These are phyloP conservation scores for Calosoma granatense DNA, from an alignment of 1,140 invertebrate species.

Conservation along the genomic window DNA sequence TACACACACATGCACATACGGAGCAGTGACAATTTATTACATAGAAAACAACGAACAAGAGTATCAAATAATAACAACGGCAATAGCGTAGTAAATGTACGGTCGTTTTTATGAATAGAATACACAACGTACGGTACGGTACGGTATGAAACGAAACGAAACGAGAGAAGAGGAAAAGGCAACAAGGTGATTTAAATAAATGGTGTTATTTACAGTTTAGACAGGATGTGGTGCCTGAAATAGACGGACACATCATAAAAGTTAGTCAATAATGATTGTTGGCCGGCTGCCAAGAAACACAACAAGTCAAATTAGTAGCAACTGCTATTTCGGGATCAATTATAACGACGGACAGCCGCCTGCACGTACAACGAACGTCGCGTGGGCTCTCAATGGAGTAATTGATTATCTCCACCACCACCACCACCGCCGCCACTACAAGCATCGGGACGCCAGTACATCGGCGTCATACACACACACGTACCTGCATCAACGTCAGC, in stretches of 20 bases:
- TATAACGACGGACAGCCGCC: background rate
- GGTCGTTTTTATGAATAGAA: no score
- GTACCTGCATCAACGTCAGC: no score
- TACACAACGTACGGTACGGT: no score
- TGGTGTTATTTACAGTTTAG: background rate
- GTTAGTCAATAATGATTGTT: conserved; percentile 6
- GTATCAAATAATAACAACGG: no score
- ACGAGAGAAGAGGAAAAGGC: no score
- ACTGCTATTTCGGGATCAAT: background rate
- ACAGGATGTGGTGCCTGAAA: background rate
- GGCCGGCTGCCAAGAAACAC: background rate
- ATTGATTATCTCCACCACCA: no score
- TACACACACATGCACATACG: background rate
- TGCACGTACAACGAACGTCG: background rate
- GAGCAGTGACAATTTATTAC: conserved; percentile 14
- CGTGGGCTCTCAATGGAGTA: background rate
- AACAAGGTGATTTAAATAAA: background rate
- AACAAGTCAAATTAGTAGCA: background rate
- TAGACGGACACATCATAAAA: conserved; percentile 1
- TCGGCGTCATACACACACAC: no score
- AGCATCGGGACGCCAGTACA: background rate
- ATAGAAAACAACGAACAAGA: conserved; percentile 7
- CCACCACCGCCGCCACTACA: background rate
- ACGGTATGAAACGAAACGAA: no score
- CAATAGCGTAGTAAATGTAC: no score